Evolutionary conservation across 2,113 vertebrate species (phyloP), one percentile per base, ranked within the genome.

Genomic region (Aptenodytes forsteri): DNA sequence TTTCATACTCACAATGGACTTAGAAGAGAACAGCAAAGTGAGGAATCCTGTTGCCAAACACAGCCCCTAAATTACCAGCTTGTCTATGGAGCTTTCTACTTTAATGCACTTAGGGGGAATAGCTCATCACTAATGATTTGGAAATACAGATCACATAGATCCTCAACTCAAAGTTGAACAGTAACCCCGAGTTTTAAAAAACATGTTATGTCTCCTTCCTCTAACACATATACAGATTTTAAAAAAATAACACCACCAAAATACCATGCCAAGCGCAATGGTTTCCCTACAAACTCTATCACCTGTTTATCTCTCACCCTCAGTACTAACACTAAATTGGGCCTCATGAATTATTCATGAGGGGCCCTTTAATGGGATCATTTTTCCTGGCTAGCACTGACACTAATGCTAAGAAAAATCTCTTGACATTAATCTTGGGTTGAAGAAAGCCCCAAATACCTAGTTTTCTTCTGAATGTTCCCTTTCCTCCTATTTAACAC

Each of bases 401-500:
- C 98, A 98, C 97, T 98, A 98, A 98, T 98, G 98, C 95, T 97
- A 94, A 98, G 97, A 97, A 97, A 98, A 97, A 98, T 97, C 97
- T 98, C 98, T 97, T 95, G 95, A 96, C 97, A 98, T 98, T 98
- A 98, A 98, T 98, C 98, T 98, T 96, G 70, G 84, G 91, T 96
- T 97, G 97, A 97, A 97, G 97, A 98, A 98, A 98, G 96, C 90
- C 96, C 91, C 94, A 93, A 96, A 93, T 96, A 98, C 96, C 94
- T 96, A 93, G 96, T 97, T 98, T 98, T 96, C 95, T 87, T 97
- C 95, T 85, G 87, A 94, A 87, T 80, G 84, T 91, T 91, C 93
- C 77, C 69, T 82, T 94, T 83, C 78, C 91, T 96, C 66, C 73
- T 85, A 85, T 89, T 95, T 89, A 95, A 90, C 55, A 96, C 78